Conservation (phyloP, 2,888 invertebrate species). For the Bombylius discolor region DNA sequence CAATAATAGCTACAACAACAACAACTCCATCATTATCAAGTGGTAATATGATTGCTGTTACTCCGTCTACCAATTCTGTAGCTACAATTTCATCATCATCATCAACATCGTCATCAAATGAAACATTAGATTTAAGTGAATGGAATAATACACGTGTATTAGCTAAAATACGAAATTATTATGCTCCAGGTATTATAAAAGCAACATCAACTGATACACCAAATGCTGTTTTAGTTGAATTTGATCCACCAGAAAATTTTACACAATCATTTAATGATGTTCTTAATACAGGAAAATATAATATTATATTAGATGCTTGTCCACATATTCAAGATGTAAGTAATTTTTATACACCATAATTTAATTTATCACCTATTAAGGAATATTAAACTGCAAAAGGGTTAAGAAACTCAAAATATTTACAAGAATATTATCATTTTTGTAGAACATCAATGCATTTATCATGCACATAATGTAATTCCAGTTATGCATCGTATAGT, state of each 20-base stretch:
- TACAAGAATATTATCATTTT: background rate
- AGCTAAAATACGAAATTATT: conserved; percentile 69
- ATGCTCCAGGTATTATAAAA: conserved; percentile 79
- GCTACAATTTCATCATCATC: background rate
- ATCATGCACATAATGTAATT: no score
- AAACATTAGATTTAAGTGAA: conserved; percentile 69
- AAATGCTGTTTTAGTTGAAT: conserved; percentile 63
- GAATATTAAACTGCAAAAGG: no score
- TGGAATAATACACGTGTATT: conserved; percentile 89
- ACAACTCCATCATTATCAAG: background rate
- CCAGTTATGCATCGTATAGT: no score
- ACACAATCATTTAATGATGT: conserved; percentile 62
- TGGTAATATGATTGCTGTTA: no score
- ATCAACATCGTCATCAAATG: background rate
- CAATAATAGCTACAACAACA: background rate
- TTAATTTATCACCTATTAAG: no score
- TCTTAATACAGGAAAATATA: conserved; percentile 64
- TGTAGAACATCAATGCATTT: no score
- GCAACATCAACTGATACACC: conserved; percentile 47
- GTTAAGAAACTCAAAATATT: background rate
- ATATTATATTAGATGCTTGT: conserved; percentile 86
- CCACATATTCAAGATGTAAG: conserved; percentile 69
- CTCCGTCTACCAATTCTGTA: background rate
- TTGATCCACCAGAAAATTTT: conserved; percentile 64
- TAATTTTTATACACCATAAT: background rate